These are phyloP conservation scores for Cephalopachus bancanus DNA, from an alignment of 2,797 vertebrate genomes.

Conservation along the genomic window DNA sequence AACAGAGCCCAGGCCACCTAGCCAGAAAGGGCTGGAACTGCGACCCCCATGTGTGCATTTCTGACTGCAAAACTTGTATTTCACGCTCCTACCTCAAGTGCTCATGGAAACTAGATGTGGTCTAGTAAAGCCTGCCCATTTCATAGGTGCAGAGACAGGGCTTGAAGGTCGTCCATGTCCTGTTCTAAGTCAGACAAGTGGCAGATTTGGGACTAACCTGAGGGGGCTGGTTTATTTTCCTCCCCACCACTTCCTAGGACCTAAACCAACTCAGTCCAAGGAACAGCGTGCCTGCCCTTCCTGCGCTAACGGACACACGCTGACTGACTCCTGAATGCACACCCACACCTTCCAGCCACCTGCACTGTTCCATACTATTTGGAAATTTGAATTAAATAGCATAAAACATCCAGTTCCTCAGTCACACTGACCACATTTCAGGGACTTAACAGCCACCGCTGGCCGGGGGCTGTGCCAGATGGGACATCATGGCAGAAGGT, in stretches of 20 bases:
- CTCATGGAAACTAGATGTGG: neutral
- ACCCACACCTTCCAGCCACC: neutral
- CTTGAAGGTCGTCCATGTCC: neutral
- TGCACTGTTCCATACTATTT: neutral
- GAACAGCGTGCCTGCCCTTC: neutral
- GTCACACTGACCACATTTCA: neutral
- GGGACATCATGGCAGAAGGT: neutral
- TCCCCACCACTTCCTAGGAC: neutral
- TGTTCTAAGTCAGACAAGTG: neutral
- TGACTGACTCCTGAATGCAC: too few relatives aligned
- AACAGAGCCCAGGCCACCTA: accelerated
- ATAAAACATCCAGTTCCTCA: neutral
- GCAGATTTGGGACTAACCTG: neutral
- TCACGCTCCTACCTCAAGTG: accelerated
- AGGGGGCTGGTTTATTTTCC: neutral
- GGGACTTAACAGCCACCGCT: too few relatives aligned
- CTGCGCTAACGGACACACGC: too few relatives aligned
- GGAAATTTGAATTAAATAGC: neutral
- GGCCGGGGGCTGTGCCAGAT: too few relatives aligned
- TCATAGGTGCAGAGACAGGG: neutral
- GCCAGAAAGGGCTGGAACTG: neutral
- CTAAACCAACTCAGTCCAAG: neutral
- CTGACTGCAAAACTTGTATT: too few relatives aligned
- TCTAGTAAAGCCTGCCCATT: neutral
- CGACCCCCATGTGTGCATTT: neutral